Evolutionary conservation across 2,888 invertebrate genomes (phyloP), one percentile per base, ranked within the genome.

Genomic region (Eristalis arbustorum): DNA sequence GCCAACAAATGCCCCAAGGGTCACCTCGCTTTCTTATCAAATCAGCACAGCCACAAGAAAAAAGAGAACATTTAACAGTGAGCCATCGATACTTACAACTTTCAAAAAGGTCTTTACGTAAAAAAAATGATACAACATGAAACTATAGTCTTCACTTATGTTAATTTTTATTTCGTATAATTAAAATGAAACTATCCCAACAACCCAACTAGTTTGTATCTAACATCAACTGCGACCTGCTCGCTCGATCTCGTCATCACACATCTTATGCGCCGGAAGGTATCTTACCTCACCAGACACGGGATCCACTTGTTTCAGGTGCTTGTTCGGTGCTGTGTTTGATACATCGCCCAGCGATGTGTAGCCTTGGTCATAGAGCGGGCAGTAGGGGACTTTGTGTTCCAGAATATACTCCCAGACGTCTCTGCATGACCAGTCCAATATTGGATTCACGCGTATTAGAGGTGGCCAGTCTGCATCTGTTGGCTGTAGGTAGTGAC

Each of bases 1-100:
- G 99, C 99, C 1, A 99, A 99, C 93, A 97, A 98, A 91, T 99
- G 99, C 92, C 98, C 98, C 0, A 99, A 99, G 92, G 99, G 99
- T 11, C 98, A 99, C 92, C 94, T 99, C 72, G 99, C 99, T 0
- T 99, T 99, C 93, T 95, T 99, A 25, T 96, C 96, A 23, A 92
- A 93, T 89, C 92, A 92, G 82, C 91, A 91, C 84, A 92, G 91
- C 89, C 92, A 92, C 89, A 92, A 92, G 66, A 81, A 88, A n/a
- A 82, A 85, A 83, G 87, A 87, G 2, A 63, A 37, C 49, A 87
- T 82, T 75, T 87, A 87, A 87, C 78, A 75, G 14, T 56, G n/a
- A 64, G 25, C 72, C 5, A 56, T 28, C 42, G 62, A 28, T 63
- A 76, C 72, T 80, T 74, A 64, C 14, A 59, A 59, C 37, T 59